Conservation (phyloP, 2,888 invertebrate genomes). For the Hyposoter dolosus region DNA sequence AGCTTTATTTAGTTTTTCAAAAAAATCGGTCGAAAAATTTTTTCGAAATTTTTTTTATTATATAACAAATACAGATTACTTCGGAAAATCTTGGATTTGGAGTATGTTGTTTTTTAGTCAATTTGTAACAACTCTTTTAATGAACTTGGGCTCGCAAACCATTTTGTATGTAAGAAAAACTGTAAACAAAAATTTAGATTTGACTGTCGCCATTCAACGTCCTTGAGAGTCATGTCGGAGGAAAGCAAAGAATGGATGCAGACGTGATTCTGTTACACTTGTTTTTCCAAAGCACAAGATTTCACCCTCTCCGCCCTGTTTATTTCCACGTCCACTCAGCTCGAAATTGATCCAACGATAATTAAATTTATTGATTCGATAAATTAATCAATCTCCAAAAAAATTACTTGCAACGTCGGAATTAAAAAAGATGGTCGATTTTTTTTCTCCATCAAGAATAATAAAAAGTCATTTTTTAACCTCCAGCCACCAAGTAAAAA, state of each 20-base stretch:
- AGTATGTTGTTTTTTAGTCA: too few species aligned
- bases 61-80: too few species aligned
- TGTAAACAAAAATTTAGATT: too few species aligned
- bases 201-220: too few species aligned
- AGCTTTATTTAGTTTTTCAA: too few species aligned
- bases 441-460: neutral
- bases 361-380: neutral
- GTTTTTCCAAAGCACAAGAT: conserved; percentile 9
- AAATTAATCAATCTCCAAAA: neutral
- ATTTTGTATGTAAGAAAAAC: too few species aligned
- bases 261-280: neutral
- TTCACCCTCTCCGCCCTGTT: neutral
- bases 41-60: too few species aligned
- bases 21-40: too few species aligned
- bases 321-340: neutral
- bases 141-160: too few species aligned
- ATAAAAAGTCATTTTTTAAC: neutral
- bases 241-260: conserved; percentile 26
- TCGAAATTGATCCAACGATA: neutral
- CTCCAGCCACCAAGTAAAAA: neutral
- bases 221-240: conserved; percentile 50
- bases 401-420: neutral
- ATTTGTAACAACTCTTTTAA: too few species aligned
- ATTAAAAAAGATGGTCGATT: neutral
- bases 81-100: too few species aligned